phyloP scores from a whole-genome alignment of 2,797 vertebrate genomes.

The Acanthurus tractus region DNA sequence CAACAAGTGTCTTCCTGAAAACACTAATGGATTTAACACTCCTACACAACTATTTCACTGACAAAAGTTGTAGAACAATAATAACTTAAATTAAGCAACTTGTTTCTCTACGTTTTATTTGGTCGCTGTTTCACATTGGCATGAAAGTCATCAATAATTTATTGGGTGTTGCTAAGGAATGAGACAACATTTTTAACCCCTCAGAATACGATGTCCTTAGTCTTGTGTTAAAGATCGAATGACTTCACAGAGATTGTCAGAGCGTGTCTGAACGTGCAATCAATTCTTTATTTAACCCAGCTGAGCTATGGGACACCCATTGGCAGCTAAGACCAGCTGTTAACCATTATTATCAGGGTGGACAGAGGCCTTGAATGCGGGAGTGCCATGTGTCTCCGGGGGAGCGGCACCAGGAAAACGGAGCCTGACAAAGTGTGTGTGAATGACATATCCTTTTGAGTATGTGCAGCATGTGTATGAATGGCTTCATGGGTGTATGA shows the following conservation, averaged over 20 bases:
- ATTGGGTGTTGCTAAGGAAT: conserved; percentile 15
- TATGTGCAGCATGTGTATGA: conserved; percentile 2
- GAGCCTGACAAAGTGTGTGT: conserved; percentile 65
- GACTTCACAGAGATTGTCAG: conserved; percentile 54
- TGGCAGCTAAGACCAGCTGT: conserved; percentile 79
- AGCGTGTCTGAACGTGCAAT: conserved; percentile 66
- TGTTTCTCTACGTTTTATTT: neutral
- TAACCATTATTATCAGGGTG: conserved; percentile 80
- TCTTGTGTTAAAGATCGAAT: conserved; percentile 55
- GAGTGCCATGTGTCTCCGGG: conserved; percentile 74
- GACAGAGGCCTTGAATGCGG: conserved; percentile 67
- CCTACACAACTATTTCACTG: neutral
- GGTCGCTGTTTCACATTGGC: neutral
- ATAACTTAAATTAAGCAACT: neutral
- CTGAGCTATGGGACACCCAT: conserved; percentile 47
- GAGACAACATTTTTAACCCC: conserved; percentile 20
- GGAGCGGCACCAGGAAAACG: conserved; percentile 69
- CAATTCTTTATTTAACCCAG: conserved; percentile 80
- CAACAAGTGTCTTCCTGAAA: neutral
- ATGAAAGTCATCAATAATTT: conserved; percentile 24
- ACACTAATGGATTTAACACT: neutral
- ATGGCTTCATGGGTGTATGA: neutral
- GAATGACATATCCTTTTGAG: conserved; percentile 39
- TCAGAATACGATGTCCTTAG: conserved; percentile 36
- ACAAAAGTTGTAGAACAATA: neutral